Evolutionary conservation across 2,888 invertebrate genomes (phyloP).

Genomic region (Phasia obesa): DNA sequence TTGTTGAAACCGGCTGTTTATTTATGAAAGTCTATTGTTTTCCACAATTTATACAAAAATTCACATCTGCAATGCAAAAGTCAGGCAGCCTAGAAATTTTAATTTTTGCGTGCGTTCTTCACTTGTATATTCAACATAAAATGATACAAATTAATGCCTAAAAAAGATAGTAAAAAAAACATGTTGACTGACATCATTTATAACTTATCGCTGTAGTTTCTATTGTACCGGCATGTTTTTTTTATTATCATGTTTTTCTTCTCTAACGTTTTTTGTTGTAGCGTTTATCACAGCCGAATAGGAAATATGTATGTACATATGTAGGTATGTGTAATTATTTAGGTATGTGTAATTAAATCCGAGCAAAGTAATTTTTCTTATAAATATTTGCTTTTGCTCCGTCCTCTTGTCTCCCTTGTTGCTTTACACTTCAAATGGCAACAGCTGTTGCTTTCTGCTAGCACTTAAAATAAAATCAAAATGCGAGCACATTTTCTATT

Average conservation of each 20-base stretch:
- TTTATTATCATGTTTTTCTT: constrained; percentile 39
- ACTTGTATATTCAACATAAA: too few relatives aligned
- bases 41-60: too few relatives aligned
- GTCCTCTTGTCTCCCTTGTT: background rate
- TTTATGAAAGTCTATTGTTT: too few relatives aligned
- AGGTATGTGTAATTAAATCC: constrained; percentile 13
- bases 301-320: background rate
- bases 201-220: constrained; percentile 10
- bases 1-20: too few relatives aligned
- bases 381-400: background rate
- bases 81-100: too few relatives aligned
- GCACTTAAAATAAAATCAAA: background rate
- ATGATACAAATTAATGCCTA: too few relatives aligned
- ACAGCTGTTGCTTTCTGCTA: constrained; percentile 58
- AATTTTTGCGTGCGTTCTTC: too few relatives aligned
- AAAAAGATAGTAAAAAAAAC: too few relatives aligned
- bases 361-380: background rate
- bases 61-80: too few relatives aligned
- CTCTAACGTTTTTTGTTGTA: constrained; percentile 6
- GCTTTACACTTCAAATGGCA: constrained; percentile 24
- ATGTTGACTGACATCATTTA: too few relatives aligned
- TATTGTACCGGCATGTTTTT: constrained; percentile 27
- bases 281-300: background rate
- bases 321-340: too few relatives aligned
- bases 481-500: background rate